Evolutionary conservation across 2,113 vertebrate species (phyloP), one percentile per base, ranked within the genome.

Genomic region (Rhinolophus ferrumequinum): DNA sequence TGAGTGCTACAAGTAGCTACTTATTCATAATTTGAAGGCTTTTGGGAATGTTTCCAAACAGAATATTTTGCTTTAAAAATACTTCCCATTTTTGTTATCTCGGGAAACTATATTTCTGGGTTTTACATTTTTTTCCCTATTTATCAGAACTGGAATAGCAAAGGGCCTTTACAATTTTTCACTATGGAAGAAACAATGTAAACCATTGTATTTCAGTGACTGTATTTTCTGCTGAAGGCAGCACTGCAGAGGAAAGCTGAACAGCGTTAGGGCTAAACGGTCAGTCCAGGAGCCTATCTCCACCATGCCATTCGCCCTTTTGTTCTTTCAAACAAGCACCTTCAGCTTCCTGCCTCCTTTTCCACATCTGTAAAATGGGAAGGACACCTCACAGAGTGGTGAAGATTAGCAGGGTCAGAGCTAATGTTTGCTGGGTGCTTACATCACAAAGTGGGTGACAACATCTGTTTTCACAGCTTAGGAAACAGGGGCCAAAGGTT

Each of bases 51-150:
- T 44, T 72, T 41, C 82, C 24, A 70, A 69, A 75, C 21, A 60
- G 13, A 56, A 41, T 47, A 24, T 56, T 88, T 60, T 77, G 30
- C 54, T 76, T 77, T 80, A 22, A 79, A 69, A 85, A 93, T 35
- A 8, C 56, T 26, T 89, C 79, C 56, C n/a, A 44, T 52, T 75
- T 86, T 75, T 93, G 33, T 72, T 81, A 56, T 73, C 33, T 67
- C 44, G 67, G 73, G 54, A 66, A 96, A 93, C 66, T 67, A 64
- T n/a, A 81, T 67, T 94, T 75, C 69, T 88, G 21, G 54, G 6
- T 64, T 88, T 66, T 38, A 58, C 38, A 52, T 19, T 87, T 80
- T 62, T 41, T 50, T 50, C 47, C 41, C 64, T 50, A 41, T n/a
- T 58, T 50, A 81, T 82, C 24, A 58, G 76, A 38, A 54, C 56